Base-by-base conservation (phyloP, 2,113 vertebrate species). In the Muntiacus reevesi region DNA sequence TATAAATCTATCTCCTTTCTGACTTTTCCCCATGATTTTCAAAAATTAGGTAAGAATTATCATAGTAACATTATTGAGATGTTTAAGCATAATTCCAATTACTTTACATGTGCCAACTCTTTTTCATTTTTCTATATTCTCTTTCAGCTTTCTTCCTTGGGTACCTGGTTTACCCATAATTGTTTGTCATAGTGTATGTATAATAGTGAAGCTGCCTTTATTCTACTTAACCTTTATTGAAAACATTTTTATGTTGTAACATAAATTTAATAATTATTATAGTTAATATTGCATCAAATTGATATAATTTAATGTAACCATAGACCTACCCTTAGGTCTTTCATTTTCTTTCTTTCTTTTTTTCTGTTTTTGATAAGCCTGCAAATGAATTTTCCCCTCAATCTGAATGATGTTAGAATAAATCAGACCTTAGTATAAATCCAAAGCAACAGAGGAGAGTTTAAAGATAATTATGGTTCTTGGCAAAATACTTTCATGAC, bases 401-500 rank as follows among this genome's bases (percentile, higher is more conserved):
- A 23, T 92, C 90, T 93, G n/a, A 94, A 88, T 95, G 94, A 92
- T 3, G 13, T 92, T 76, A 45, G 36, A 47, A 59, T 89, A 91
- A 91, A 79, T 54, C 64, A 16, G 87, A 89, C 36, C 36, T 85
- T 91, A 84, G 52, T 40, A 79, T 91, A 87, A 96, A 74, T 92
- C 78, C 36, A 74, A 50, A 92, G 50, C 33, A 92, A 76, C 62
- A 5, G 40, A 86, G 47, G 45, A 81, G 21, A 79, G 54, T 86
- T 96, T 94, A 28, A 93, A 95, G 36, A 95, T 96, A 96, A 97
- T 91, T 86, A 95, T n/a, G 19, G n/a, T 93, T 60, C 36, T 87
- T 84, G 3, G 94, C 50, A 98, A 71, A 95, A 93, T 91, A 59
- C 67, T 82, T 96, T 93, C 36, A 54, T 94, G 79, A 92, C n/a